These are phyloP conservation scores for Falco berigora DNA, from an alignment of 2,797 vertebrate genomes.

Conservation along the genomic window DNA sequence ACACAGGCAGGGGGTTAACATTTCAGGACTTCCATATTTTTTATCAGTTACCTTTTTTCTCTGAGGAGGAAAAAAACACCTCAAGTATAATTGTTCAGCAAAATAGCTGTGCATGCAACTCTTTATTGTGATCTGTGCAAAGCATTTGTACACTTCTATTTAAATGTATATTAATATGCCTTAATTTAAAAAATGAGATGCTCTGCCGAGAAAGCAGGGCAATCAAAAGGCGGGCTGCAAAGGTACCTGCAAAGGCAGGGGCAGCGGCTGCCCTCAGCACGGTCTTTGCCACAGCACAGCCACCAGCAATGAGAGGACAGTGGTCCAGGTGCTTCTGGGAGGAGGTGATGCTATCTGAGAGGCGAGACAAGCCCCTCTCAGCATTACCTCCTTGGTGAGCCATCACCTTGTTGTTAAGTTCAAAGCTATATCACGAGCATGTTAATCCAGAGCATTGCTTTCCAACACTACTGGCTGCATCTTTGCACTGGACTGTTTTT, in stretches of 20 bases:
- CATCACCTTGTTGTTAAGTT: not conserved
- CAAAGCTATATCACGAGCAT: accelerated
- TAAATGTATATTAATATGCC: not conserved
- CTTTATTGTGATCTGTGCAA: not conserved
- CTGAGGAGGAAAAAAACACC: not conserved
- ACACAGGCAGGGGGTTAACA: too few species aligned
- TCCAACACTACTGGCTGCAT: not conserved
- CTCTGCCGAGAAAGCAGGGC: not conserved
- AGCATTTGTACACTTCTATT: not conserved
- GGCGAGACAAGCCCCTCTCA: not conserved
- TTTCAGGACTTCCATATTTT: not conserved
- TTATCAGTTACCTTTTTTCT: not conserved
- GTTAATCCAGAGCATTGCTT: not conserved
- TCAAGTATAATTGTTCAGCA: too few species aligned
- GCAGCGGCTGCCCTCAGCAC: not conserved
- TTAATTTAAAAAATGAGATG: not conserved
- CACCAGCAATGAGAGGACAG: not conserved
- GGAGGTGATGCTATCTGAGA: not conserved
- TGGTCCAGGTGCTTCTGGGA: not conserved
- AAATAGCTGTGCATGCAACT: not conserved
- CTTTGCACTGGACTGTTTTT: not conserved
- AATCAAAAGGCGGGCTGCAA: too few species aligned
- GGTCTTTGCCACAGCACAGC: not conserved
- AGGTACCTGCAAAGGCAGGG: not conserved
- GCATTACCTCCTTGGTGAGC: not conserved